A percentile compares a stretch with the other conserved stretches of the same genome.
phyloP scores from a whole-genome alignment of 2,888 invertebrate species.

The Ommatoiulus sabulosus region DNA sequence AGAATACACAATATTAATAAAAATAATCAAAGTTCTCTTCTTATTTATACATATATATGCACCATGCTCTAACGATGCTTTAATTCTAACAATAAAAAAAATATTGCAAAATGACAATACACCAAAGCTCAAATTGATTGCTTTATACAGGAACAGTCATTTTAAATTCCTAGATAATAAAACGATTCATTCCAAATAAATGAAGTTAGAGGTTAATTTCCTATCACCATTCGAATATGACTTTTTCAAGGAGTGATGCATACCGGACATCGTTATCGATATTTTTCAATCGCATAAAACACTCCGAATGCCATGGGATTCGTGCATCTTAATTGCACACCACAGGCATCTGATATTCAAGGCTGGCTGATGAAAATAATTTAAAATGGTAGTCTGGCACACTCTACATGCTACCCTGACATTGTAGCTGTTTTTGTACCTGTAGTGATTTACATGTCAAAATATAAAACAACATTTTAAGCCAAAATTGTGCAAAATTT shows the following conservation, averaged over 20 bases:
- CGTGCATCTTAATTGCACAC: neutral
- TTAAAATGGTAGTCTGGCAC: neutral
- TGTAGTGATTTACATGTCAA: neutral
- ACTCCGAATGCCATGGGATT: neutral
- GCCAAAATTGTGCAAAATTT: neutral
- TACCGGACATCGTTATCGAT: neutral
- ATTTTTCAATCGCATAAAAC: neutral
- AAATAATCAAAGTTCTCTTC: conserved; percentile 13
- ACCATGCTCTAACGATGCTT: neutral
- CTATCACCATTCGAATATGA: neutral
- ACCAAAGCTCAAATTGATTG: conserved; percentile 28
- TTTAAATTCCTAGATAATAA: neutral
- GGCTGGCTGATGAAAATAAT: neutral
- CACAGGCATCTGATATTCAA: neutral
- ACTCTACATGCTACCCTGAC: neutral
- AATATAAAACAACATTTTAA: neutral
- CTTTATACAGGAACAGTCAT: neutral
- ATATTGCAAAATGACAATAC: conserved; percentile 28
- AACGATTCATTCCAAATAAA: neutral
- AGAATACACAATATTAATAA: conserved; percentile 27
- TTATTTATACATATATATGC: conserved; percentile 32
- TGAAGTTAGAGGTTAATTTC: neutral
- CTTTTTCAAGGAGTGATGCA: neutral
- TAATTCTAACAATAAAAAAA: conserved; percentile 10
- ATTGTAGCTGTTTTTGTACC: neutral